Evolutionary conservation across 2,797 vertebrate species (phyloP), one percentile per base, ranked within the genome.

Genomic region (Margarornis squamiger): DNA sequence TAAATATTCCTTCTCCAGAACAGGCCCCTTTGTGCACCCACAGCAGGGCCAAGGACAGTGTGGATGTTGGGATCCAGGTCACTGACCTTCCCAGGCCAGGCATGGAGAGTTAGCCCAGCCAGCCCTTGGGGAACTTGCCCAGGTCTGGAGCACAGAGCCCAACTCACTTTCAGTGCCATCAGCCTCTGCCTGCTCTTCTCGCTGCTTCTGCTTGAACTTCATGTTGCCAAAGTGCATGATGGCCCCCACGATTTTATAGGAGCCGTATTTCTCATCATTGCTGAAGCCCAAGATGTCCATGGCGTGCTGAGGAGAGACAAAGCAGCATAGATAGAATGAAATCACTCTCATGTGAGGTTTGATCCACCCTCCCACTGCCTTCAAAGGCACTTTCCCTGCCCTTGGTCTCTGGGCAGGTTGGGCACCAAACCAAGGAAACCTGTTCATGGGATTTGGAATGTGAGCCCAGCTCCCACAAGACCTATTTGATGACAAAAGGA

Each of bases 141-240:
- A 93, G 70, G 48, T 4, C 20, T 51, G 36, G n/a, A 72, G 72
- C n/a, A 5, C 3, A 16, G 49, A 82, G 41, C 48, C 67, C 38
- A 12, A 97, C 98, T 98, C 97, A 99, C 99, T 99, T 98, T 99
- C 99, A 87, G 99, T 99, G 98, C 98, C 98, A 0, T 99, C 98
- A 0, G 99, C 95, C 96, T 99, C 99, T 1, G 99, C 99, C 97
- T 99, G 99, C 96, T 99, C 99, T 72, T 99, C 99, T 3, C 99
- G 97, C 96, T 98, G 99, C 96, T 98, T 99, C 70, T 98, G 99
- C 97, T 99, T 99, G 98, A 99, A 99, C 91, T 99, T 99, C 99
- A 99, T 99, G 98, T 99, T 99, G 88, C 99, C 99, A 1, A 99
- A 99, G 96, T 99, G 99, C 98, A 99, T 99, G 94, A 99, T 99